Conservation (phyloP, 2,113 vertebrate species). For the Spilogale gracilis region DNA sequence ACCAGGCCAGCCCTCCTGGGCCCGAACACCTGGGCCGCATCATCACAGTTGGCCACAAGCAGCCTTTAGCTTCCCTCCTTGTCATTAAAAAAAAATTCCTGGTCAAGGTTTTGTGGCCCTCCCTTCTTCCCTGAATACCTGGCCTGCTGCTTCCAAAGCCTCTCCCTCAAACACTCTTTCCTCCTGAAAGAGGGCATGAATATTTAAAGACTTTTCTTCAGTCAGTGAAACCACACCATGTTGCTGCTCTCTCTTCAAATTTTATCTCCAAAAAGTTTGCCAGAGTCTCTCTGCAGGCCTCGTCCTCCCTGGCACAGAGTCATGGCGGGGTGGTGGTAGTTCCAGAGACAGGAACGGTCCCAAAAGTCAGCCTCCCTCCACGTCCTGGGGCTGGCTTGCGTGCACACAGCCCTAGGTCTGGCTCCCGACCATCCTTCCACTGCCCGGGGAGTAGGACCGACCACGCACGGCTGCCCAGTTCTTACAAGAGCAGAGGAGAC, state of each 20-base stretch:
- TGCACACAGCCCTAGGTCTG: background rate
- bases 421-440: background rate
- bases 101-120: background rate
- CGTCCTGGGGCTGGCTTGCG: background rate
- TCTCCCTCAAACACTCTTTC: background rate
- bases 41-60: background rate
- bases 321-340: background rate
- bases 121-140: background rate
- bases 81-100: background rate
- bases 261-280: constrained; percentile 71
- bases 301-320: background rate
- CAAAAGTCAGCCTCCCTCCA: background rate
- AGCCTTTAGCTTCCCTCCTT: background rate
- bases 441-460: background rate
- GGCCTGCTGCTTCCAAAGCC: background rate
- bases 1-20: background rate
- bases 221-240: background rate
- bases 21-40: background rate
- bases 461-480: background rate
- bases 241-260: constrained; percentile 35
- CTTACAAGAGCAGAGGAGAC: background rate
- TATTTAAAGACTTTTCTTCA: constrained; percentile 75
- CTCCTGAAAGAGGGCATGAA: constrained; percentile 57
- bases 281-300: background rate
- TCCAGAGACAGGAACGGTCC: background rate